Conservation (phyloP, 2,888 invertebrate species). For the Exocentrus adspersus region DNA sequence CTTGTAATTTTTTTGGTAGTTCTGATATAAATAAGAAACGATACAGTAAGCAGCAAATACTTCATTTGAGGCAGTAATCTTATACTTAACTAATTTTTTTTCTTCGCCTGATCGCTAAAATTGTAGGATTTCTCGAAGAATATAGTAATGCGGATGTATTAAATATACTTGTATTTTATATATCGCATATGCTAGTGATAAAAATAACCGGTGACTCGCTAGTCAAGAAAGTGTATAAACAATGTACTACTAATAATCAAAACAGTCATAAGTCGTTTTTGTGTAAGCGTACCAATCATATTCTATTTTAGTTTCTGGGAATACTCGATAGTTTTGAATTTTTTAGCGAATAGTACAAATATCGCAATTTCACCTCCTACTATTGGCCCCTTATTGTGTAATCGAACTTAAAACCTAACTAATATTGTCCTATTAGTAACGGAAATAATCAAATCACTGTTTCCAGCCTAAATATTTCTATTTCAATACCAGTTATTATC, state of each 20-base stretch:
- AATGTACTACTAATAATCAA: conserved; percentile 2
- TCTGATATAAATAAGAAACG: too few relatives aligned
- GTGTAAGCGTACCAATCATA: neutral
- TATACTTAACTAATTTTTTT: too few relatives aligned
- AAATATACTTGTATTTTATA: neutral
- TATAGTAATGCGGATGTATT: too few relatives aligned
- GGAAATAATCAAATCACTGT: neutral
- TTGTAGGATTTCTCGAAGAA: too few relatives aligned
- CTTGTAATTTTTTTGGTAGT: too few relatives aligned
- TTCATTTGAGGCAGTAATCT: too few relatives aligned
- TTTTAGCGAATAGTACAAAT: neutral
- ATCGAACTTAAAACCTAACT: too few relatives aligned
- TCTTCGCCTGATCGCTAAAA: too few relatives aligned
- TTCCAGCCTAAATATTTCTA: neutral
- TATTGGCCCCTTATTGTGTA: too few relatives aligned
- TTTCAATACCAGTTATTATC: neutral
- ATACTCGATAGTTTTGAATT: neutral
- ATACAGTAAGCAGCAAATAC: too few relatives aligned
- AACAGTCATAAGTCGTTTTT: neutral
- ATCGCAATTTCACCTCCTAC: too few relatives aligned
- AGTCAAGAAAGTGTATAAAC: neutral
- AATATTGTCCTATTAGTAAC: too few relatives aligned
- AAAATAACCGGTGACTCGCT: conserved; percentile 11
- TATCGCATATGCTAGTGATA: neutral
- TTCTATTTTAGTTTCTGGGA: neutral